These are phyloP conservation scores for Ramphastos sulfuratus DNA, from an alignment of 2,113 vertebrate genomes.

Conservation along the genomic window DNA sequence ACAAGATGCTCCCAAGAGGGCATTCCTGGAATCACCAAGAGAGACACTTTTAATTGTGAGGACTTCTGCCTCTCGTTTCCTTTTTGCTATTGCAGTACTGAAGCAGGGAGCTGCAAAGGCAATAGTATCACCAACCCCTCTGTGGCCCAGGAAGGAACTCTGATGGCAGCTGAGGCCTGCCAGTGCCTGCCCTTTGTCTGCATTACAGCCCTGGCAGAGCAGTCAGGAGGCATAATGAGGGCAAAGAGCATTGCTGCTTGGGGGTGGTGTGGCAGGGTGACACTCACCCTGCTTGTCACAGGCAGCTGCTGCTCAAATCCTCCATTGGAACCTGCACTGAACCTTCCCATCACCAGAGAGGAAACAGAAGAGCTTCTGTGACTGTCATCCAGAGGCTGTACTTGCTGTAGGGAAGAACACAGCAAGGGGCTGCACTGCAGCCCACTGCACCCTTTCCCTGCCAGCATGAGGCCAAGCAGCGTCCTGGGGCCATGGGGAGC, in stretches of 20 bases:
- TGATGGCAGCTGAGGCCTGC: neutral
- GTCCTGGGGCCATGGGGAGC: too few species aligned
- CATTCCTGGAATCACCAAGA: neutral
- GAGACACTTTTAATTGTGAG: neutral
- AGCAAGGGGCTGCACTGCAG: rapidly evolving
- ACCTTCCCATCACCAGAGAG: neutral
- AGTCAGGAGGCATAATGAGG: neutral
- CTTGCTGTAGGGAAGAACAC: neutral
- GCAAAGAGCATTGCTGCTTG: slow-evolving; percentile 20
- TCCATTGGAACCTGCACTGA: neutral
- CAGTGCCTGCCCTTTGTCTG: neutral
- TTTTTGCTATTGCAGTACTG: neutral
- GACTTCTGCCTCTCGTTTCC: neutral
- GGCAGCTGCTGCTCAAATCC: neutral
- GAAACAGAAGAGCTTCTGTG: neutral
- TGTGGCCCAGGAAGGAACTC: neutral
- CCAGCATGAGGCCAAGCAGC: too few species aligned
- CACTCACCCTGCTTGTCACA: neutral
- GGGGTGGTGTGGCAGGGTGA: neutral
- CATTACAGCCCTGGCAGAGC: neutral
- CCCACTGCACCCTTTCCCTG: rapidly evolving
- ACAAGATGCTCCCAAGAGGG: neutral
- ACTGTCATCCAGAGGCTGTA: neutral
- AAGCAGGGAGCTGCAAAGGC: neutral
- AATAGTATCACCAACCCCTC: neutral